A percentile compares a stretch with the other conserved stretches of the same genome.
Conservation (phyloP, 2,797 vertebrate genomes). For the Distichodus sexfasciatus region DNA sequence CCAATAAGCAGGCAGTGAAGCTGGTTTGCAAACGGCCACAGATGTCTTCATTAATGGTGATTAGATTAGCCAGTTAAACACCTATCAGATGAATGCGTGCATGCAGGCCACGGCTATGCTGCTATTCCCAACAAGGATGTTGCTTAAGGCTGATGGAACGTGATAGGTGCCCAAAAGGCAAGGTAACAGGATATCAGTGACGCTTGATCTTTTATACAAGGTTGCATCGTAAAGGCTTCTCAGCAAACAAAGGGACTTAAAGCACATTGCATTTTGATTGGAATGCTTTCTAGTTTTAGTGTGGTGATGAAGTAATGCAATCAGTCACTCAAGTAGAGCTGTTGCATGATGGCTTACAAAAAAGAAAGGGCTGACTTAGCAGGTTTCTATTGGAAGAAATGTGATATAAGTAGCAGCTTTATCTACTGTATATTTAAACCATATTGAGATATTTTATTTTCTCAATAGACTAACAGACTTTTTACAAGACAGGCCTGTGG, state of each 20-base stretch:
- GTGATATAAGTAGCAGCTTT: not conserved
- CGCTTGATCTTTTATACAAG: slow-evolving; percentile 9
- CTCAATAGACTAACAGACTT: too few species aligned
- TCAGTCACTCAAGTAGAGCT: not conserved
- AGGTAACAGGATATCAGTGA: slow-evolving; percentile 11
- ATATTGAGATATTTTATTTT: too few species aligned
- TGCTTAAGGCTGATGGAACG: slow-evolving; percentile 1
- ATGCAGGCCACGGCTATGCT: not conserved
- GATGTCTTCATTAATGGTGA: slow-evolving; percentile 12
- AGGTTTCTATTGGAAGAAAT: not conserved
- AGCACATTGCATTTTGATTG: not conserved
- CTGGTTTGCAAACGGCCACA: not conserved
- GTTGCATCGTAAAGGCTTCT: not conserved
- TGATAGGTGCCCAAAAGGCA: slow-evolving; percentile 10
- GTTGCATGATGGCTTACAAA: not conserved
- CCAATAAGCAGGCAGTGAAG: not conserved
- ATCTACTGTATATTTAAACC: too few species aligned
- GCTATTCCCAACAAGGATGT: slow-evolving; percentile 1
- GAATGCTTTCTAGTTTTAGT: not conserved
- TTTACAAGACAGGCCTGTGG: too few species aligned
- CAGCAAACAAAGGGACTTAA: not conserved
- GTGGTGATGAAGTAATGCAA: slow-evolving; percentile 1
- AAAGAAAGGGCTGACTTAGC: not conserved
- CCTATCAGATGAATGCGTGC: slow-evolving; percentile 1
- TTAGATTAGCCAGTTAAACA: slow-evolving; percentile 32